phyloP scores from a whole-genome alignment of 2,113 vertebrate species.

The Prietella phreatophila region DNA sequence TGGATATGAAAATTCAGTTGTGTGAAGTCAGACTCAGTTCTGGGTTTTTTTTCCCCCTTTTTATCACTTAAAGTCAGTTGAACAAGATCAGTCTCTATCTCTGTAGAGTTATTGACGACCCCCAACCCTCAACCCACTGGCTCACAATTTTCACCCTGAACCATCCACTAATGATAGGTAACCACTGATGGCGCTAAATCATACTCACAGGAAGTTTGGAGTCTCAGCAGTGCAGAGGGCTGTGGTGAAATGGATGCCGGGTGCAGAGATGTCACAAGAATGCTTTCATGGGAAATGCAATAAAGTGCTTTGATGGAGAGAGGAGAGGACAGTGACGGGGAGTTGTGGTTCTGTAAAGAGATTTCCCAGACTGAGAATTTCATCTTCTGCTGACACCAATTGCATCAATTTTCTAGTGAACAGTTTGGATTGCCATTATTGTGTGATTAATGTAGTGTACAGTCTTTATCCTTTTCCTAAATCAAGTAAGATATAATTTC shows the following conservation, averaged over 20 bases:
- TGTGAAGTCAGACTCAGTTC: background rate
- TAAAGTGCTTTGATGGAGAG: slow-evolving; percentile 36
- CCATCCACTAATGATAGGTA: background rate
- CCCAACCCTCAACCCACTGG: background rate
- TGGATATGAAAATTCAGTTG: too few relatives aligned
- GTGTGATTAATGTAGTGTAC: background rate
- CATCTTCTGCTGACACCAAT: slow-evolving; percentile 26
- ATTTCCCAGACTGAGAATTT: slow-evolving; percentile 34
- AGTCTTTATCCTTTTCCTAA: background rate
- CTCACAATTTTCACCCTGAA: slow-evolving; percentile 2
- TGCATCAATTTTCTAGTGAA: background rate
- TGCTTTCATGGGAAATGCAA: slow-evolving; percentile 37
- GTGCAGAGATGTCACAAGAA: slow-evolving; percentile 29
- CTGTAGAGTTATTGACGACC: background rate
- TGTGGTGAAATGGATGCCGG: slow-evolving; percentile 15
- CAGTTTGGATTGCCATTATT: slow-evolving; percentile 4
- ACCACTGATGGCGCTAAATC: slow-evolving; percentile 13
- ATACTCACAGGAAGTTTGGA: slow-evolving; percentile 6
- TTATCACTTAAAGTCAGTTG: background rate
- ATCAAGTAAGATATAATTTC: background rate
- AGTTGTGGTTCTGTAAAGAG: slow-evolving; percentile 20
- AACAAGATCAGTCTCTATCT: background rate
- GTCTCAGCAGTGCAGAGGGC: slow-evolving; percentile 8
- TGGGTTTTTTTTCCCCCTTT: background rate
- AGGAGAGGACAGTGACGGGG: slow-evolving; percentile 25